Evolutionary conservation across 1,140 invertebrate genomes (phyloP), one percentile per base, ranked within the genome.

Genomic region (Meloidogyne chitwoodi): DNA sequence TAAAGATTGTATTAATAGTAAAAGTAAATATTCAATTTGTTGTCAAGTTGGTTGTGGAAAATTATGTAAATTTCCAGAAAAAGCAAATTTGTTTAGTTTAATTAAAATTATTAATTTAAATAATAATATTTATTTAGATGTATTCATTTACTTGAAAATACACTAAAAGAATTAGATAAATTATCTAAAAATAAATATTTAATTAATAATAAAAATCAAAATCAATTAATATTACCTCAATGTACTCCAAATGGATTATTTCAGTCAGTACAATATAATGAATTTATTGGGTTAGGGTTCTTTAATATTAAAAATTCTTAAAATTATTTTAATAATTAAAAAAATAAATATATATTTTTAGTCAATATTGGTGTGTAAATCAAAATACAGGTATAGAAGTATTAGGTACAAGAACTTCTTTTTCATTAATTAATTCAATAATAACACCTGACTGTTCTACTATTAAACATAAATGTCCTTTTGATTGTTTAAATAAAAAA

Each of bases 331-430:
- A n/a, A n/a, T n/a, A n/a, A n/a, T n/a, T n/a, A n/a, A n/a, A n/a
- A n/a, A n/a, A n/a, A n/a, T n/a, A n/a, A n/a, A n/a, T n/a, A n/a
- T n/a, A n/a, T n/a, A n/a, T n/a, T n/a, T n/a, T n/a, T n/a, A 81
- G 81, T 24, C 81, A 83, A 66, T 83, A 78, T 78, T 83, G 80
- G 76, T 83, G 82, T 68, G 82, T 84, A 6, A 76, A 83, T 31
- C n/a, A 64, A 34, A 22, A 61, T 56, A 78, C 68, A 61, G 82
- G 82, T 34, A 56, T 75, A 14, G 82, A 83, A 67, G 38, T 76
- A 27, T 29, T 74, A 16, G 82, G 82, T 6, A 81, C 80, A 29
- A 26, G 82, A 72, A 62, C 70, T 19, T 72, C 77, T 14, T 48
- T 69, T 14, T 71, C 75, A 6, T 66, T 71, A 29, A 77, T 27